Evolutionary conservation across 1,140 invertebrate species (phyloP).

Genomic region (Chlorops oryzae): DNA sequence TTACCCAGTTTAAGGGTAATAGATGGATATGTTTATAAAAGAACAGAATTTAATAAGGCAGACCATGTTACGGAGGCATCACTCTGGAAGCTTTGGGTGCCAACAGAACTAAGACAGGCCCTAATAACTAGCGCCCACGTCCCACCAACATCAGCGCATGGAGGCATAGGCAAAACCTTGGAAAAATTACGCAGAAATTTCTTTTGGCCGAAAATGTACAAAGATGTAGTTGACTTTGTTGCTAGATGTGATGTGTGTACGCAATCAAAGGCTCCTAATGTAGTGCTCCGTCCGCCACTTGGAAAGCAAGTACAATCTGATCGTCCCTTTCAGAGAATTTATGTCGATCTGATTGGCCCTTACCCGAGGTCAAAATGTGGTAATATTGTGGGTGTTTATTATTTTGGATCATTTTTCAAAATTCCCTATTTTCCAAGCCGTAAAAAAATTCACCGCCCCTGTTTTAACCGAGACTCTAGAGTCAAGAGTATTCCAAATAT

Average conservation of each 20-base stretch:
- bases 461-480: neutral
- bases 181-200: constrained; percentile 2
- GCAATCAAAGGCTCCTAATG: constrained; percentile 8
- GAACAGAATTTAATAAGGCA: neutral
- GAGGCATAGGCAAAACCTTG: constrained; percentile 12
- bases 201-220: constrained; percentile 10
- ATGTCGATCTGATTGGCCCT: constrained; percentile 7
- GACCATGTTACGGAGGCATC: too few relatives aligned
- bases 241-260: constrained; percentile 11
- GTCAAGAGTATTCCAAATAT: constrained; percentile 7
- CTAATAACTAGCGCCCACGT: neutral
- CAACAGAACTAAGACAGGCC: neutral
- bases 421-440: constrained; percentile 6
- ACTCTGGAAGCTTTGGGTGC: constrained; percentile 17
- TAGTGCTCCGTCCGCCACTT: constrained; percentile 3
- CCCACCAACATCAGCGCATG: constrained; percentile 1
- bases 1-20: neutral
- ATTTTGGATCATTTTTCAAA: constrained; percentile 11
- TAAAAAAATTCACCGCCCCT: constrained; percentile 1
- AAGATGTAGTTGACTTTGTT: constrained; percentile 9
- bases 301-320: neutral
- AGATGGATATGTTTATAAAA: neutral
- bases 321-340: constrained; percentile 13
- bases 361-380: constrained; percentile 10
- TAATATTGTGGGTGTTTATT: constrained; percentile 7